Conservation (phyloP, 2,113 vertebrate species). For the Anguilla japonica region DNA sequence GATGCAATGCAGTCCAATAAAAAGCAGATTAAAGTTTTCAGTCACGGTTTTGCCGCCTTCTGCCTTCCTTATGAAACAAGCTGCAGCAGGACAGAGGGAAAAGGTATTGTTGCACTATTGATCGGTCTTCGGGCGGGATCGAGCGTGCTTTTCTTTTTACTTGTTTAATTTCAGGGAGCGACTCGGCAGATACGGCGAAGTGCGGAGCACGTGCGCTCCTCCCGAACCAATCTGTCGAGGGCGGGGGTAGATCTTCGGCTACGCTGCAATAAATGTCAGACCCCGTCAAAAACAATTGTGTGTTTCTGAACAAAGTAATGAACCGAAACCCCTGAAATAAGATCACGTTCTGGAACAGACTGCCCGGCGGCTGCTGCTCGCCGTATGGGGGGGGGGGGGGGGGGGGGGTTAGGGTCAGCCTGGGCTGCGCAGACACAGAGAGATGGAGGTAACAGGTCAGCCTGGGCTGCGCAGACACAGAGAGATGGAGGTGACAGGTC, state of each 20-base stretch:
- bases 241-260: neutral
- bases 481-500: too few species aligned
- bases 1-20: neutral
- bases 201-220: too few species aligned
- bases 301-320: neutral
- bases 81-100: neutral
- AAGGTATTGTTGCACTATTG: neutral
- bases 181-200: neutral
- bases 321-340: neutral
- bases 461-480: too few species aligned
- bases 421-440: too few species aligned
- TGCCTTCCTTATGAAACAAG: neutral
- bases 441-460: too few species aligned
- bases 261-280: neutral
- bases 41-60: neutral
- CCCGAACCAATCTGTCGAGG: too few species aligned
- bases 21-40: slow-evolving; percentile 6
- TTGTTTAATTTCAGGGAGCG: neutral
- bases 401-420: too few species aligned
- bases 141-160: neutral
- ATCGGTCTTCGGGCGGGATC: neutral
- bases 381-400: too few species aligned
- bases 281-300: neutral
- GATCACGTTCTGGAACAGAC: neutral
- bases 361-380: too few species aligned